Percentiles rank a stretch among this genome's conserved stretches.
These are phyloP conservation scores for Grammomys surdaster DNA, from an alignment of 2,113 vertebrate species.

Conservation along the genomic window DNA sequence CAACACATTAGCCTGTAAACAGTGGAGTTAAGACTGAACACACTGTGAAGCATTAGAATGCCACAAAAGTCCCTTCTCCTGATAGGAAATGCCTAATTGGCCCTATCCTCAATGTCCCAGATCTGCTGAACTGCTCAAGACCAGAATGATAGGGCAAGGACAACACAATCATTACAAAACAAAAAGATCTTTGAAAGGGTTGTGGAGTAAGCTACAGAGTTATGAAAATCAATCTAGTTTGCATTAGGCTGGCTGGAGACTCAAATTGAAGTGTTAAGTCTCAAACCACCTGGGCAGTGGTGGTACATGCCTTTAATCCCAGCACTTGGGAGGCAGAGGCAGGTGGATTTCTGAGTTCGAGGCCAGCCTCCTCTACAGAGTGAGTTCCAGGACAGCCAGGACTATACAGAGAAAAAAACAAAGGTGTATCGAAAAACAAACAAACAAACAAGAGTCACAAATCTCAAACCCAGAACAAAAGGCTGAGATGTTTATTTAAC, in stretches of 20 bases:
- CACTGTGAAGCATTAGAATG: background rate
- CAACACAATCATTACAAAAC: conserved; percentile 49
- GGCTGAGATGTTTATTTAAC: background rate
- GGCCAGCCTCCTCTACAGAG: no score
- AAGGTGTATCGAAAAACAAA: no score
- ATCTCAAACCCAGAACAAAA: background rate
- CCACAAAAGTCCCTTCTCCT: background rate
- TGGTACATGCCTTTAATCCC: no score
- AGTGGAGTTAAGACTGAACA: background rate
- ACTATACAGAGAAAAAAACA: no score
- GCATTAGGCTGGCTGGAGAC: background rate
- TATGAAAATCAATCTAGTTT: conserved; percentile 37
- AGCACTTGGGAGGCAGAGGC: no score
- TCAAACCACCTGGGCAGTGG: background rate
- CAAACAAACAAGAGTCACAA: background rate
- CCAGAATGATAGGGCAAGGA: background rate
- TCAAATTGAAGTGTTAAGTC: background rate
- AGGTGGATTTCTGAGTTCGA: no score
- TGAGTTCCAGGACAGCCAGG: no score
- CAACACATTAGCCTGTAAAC: background rate
- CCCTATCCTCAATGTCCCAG: background rate
- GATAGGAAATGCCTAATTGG: background rate
- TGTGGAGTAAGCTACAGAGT: conserved; percentile 57
- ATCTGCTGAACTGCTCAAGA: background rate
- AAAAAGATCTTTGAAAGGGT: conserved; percentile 39